Base-by-base conservation (phyloP, 1,140 invertebrate species). In the Globodera ellingtonae region DNA sequence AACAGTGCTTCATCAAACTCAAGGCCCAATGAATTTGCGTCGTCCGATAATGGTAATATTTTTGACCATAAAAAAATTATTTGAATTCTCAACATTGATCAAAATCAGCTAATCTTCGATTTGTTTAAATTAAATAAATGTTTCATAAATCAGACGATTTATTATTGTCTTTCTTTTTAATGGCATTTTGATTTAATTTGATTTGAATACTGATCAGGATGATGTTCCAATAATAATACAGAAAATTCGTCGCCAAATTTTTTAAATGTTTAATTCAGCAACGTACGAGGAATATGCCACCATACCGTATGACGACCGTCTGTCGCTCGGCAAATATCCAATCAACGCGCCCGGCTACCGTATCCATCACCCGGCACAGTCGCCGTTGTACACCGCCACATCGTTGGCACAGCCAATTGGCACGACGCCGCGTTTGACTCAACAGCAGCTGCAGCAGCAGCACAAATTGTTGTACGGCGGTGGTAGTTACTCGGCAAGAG, bases 241-340 rank as follows among this genome's bases (percentile, higher is more conserved):
- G 35, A 35, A 35, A 35, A 35, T 35, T 35, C 3, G 1, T 35
- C 35, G 2, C 35, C n/a, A 35, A 35, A 35, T 35, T 35, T 35
- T 35, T 35, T 3, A 35, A 35, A 35, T 35, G 35, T 35, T 35
- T 2, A 35, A 35, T 35, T 24, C 67, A 66, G 56, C n/a, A 5
- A 44, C 24, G 8, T 15, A 47, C 21, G 13, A 50, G 21, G 56
- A 77, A 8, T 77, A 77, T 67, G 59, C 62, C 65, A 77, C 75
- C 18, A 77, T 77, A 13, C 56, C 56, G 21, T 77, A 77, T 69
- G 75, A 77, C 48, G 75, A 77, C 35, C 35, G 35, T 24, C 67
- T 77, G 69, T 15, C 48, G 7, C 35, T 18, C 59, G 4, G 35
- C 50, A 73, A 47, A 48, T 35, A 35, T 35, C 35, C 50, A 5